Conservation (phyloP, 2,113 vertebrate genomes). For the Potamarius usumacintae region DNA sequence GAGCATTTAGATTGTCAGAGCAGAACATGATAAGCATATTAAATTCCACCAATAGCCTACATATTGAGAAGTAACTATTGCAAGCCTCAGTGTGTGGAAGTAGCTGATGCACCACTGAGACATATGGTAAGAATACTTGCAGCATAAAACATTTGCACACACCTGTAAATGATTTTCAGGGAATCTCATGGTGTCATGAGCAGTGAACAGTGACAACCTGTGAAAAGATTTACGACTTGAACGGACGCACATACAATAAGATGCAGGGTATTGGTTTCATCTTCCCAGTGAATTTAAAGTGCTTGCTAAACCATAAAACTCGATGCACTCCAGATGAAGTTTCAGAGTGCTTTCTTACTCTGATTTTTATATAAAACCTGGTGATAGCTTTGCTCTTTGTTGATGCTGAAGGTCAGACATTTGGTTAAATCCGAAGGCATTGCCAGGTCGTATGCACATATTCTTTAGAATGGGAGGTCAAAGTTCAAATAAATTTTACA, state of each 20-base stretch:
- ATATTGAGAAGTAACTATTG: conserved; percentile 50
- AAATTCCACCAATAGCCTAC: conserved; percentile 55
- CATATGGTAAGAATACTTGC: conserved; percentile 48
- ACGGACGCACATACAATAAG: conserved; percentile 60
- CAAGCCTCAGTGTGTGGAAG: conserved; percentile 43
- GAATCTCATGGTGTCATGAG: conserved; percentile 65
- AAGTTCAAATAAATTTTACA: neutral
- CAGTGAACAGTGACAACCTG: conserved; percentile 65
- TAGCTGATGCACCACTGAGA: conserved; percentile 40
- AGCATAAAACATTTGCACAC: conserved; percentile 50
- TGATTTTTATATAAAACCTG: conserved; percentile 27
- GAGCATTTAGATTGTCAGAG: conserved; percentile 72
- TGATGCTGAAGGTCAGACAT: conserved; percentile 51
- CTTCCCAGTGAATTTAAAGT: conserved; percentile 57
- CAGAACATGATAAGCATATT: conserved; percentile 62
- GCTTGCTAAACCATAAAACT: conserved; percentile 66
- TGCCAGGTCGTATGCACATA: neutral
- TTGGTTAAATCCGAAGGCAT: conserved; percentile 46
- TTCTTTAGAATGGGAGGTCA: neutral
- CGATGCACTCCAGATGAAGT: conserved; percentile 63
- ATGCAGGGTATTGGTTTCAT: conserved; percentile 69
- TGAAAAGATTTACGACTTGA: conserved; percentile 69
- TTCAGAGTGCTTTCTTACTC: conserved; percentile 53
- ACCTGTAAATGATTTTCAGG: conserved; percentile 71
- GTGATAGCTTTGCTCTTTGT: conserved; percentile 39